Percentiles rank a stretch among this genome's conserved stretches.
phyloP scores from a whole-genome alignment of 2,113 vertebrate species.

The Pterocles gutturalis region DNA sequence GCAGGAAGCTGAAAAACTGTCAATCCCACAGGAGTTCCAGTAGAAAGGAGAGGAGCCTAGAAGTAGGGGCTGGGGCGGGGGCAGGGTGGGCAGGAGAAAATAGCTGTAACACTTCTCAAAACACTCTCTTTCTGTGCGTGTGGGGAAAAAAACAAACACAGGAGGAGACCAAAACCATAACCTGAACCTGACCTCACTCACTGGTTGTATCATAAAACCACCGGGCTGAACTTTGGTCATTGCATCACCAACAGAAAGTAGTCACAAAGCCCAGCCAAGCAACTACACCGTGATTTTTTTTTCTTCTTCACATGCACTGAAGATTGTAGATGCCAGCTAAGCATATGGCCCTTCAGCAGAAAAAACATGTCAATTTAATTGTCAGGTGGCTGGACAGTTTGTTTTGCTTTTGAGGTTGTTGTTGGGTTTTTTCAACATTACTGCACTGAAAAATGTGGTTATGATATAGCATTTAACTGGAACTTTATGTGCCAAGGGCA shows the following conservation, averaged over 20 bases:
- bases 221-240: slow-evolving; percentile 1
- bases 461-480: not conserved
- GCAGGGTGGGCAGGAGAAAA: not conserved
- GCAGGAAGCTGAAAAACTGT: not conserved
- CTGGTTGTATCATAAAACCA: not conserved
- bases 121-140: not conserved
- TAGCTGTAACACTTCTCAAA: not conserved
- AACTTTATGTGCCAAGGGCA: not conserved
- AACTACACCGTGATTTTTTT: not conserved
- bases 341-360: not conserved
- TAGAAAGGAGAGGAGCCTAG: not conserved
- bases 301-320: not conserved
- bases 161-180: slow-evolving; percentile 14
- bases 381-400: not conserved
- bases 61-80: not conserved
- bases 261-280: not conserved
- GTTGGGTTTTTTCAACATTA: not conserved
- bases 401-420: not conserved
- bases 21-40: not conserved
- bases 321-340: not conserved
- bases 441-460: not conserved
- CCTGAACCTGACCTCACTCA: not conserved
- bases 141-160: not conserved
- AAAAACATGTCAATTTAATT: not conserved
- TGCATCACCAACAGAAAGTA: not conserved